Evolutionary conservation across 1,140 invertebrate genomes (phyloP).

Genomic region (Aphaenogaster rudis): DNA sequence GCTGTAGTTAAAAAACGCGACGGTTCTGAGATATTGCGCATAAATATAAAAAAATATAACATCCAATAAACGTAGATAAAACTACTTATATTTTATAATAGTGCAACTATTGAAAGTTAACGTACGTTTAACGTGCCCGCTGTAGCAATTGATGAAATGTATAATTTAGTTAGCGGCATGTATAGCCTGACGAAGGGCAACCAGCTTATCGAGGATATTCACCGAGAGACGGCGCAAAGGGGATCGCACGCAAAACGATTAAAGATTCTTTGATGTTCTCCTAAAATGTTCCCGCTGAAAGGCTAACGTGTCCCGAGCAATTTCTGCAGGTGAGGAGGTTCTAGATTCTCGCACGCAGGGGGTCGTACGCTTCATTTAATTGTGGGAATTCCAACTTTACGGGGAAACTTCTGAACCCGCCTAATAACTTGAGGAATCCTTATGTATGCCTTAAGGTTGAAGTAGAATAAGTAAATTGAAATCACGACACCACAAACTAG

Average conservation of each 20-base stretch:
- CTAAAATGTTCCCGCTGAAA: constrained; percentile 84
- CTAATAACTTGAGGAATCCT: constrained; percentile 78
- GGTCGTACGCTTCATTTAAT: constrained; percentile 85
- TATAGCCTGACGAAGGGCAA: constrained; percentile 67
- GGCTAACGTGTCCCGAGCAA: constrained; percentile 82
- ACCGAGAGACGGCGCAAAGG: constrained; percentile 78
- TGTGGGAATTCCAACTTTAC: constrained; percentile 83
- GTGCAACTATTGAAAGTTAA: neutral
- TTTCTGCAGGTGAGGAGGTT: constrained; percentile 83
- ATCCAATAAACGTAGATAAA: constrained; percentile 6
- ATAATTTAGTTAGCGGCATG: constrained; percentile 15
- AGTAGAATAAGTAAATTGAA: constrained; percentile 70
- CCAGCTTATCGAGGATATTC: constrained; percentile 73
- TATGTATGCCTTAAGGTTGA: constrained; percentile 65
- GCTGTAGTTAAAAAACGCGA: neutral
- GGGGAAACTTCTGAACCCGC: constrained; percentile 76
- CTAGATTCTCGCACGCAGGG: constrained; percentile 77
- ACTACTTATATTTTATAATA: neutral
- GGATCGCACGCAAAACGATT: constrained; percentile 79
- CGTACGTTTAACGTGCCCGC: neutral
- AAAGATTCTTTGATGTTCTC: constrained; percentile 85
- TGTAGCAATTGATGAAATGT: constrained; percentile 9
- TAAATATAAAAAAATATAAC: neutral
- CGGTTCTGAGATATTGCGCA: neutral
- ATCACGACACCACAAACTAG: constrained; percentile 51